phyloP scores from a whole-genome alignment of 2,113 vertebrate genomes.

The Psittacula cyanocephala region DNA sequence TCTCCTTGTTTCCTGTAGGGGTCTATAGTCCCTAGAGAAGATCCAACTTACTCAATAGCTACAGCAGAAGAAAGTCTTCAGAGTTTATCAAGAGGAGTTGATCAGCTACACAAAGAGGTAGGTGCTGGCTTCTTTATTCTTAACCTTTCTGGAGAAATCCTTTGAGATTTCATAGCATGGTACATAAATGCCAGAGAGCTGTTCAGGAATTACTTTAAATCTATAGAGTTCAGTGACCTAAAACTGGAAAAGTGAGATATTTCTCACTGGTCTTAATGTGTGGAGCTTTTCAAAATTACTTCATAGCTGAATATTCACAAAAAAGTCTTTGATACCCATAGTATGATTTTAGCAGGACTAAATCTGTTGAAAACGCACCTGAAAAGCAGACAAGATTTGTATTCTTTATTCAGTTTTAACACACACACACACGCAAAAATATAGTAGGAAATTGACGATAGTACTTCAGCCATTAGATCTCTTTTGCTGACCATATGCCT shows the following conservation, averaged over 20 bases:
- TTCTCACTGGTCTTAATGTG: neutral
- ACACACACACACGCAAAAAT: neutral
- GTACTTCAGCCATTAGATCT: neutral
- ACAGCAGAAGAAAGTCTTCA: slow-evolving; percentile 42
- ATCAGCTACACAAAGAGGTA: slow-evolving; percentile 69
- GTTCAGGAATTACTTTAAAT: neutral
- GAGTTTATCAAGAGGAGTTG: slow-evolving; percentile 49
- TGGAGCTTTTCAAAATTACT: neutral
- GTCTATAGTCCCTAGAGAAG: slow-evolving; percentile 56
- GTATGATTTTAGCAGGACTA: neutral
- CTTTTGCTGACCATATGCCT: neutral
- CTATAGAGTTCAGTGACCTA: neutral
- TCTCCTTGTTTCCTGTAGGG: slow-evolving; percentile 48
- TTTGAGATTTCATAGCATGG: neutral
- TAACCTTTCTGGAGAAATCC: neutral
- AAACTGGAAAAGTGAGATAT: neutral
- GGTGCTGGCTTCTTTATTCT: neutral
- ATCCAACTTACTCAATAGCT: slow-evolving; percentile 7
- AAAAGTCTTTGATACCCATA: neutral
- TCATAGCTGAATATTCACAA: neutral
- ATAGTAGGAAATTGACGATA: neutral
- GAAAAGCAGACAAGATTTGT: neutral
- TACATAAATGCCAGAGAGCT: neutral
- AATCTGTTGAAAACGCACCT: neutral
- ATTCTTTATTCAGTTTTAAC: neutral